phyloP scores from a whole-genome alignment of 2,797 vertebrate genomes.

The Sebastes iracundus region DNA sequence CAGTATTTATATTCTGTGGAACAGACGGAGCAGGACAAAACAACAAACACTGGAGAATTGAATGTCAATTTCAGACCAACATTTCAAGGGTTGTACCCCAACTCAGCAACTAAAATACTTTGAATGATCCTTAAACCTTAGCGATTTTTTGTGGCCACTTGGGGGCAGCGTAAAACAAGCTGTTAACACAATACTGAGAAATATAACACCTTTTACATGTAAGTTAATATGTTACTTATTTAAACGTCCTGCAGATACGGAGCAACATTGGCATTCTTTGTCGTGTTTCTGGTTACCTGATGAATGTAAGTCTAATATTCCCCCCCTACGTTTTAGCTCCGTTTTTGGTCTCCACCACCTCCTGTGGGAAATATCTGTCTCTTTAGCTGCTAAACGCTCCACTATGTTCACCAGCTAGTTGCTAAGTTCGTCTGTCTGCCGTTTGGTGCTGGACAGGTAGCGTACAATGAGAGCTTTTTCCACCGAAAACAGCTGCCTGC shows the following conservation, averaged over 20 bases:
- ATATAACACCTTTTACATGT: background rate
- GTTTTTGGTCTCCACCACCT: background rate
- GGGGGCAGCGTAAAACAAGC: background rate
- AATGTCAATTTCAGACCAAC: background rate
- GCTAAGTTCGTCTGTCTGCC: background rate
- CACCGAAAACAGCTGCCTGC: too few relatives aligned
- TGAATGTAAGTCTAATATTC: background rate
- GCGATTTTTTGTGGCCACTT: background rate
- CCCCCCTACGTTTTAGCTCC: background rate
- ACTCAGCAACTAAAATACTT: background rate
- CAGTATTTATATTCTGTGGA: background rate
- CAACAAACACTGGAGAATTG: background rate
- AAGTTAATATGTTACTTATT: background rate
- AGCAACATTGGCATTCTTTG: background rate
- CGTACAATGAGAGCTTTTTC: too few relatives aligned
- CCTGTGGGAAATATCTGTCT: background rate
- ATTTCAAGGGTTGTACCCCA: background rate
- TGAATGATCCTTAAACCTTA: background rate
- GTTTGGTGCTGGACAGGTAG: too few relatives aligned
- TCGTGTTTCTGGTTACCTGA: background rate
- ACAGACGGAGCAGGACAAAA: background rate
- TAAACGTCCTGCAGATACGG: background rate
- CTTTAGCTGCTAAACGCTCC: background rate
- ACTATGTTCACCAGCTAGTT: background rate
- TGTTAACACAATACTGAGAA: accelerated